Percentiles rank a stretch among this genome's conserved stretches.
These are phyloP conservation scores for Phasia obesa DNA, from an alignment of 2,888 invertebrate species.

Conservation along the genomic window DNA sequence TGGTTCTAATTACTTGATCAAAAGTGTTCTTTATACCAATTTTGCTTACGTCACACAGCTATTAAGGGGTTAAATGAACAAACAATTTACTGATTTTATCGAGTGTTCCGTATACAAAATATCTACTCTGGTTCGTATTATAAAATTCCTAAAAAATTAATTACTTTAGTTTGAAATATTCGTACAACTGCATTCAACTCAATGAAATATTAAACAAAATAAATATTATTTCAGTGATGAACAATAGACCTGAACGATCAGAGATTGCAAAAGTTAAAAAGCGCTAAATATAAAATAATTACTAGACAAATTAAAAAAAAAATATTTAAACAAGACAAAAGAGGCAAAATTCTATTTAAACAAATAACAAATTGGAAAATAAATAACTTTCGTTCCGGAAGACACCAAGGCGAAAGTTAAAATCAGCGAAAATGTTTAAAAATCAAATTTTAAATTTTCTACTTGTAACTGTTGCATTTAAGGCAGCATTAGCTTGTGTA, in stretches of 20 bases:
- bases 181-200: no score
- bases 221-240: conserved; percentile 59
- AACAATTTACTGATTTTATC: no score
- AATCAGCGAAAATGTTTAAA: conserved; percentile 57
- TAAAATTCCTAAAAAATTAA: no score
- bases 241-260: conserved; percentile 79
- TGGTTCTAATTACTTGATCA: no score
- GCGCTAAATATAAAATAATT: conserved; percentile 78
- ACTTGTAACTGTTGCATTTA: conserved; percentile 48
- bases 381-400: not conserved
- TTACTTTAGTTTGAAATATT: no score
- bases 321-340: not conserved
- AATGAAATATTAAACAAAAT: no score
- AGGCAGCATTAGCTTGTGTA: conserved; percentile 77
- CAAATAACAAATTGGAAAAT: not conserved
- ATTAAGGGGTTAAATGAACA: no score
- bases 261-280: conserved; percentile 74
- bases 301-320: conserved; percentile 28
- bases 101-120: no score
- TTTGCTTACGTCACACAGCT: no score
- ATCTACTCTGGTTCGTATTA: no score
- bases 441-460: conserved; percentile 43
- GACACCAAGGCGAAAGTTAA: not conserved
- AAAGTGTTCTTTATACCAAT: no score
- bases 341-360: conserved; percentile 52